A percentile compares a stretch with the other conserved stretches of the same genome.
Evolutionary conservation across 2,888 invertebrate species (phyloP).

Genomic region (Cerastoderma edule): DNA sequence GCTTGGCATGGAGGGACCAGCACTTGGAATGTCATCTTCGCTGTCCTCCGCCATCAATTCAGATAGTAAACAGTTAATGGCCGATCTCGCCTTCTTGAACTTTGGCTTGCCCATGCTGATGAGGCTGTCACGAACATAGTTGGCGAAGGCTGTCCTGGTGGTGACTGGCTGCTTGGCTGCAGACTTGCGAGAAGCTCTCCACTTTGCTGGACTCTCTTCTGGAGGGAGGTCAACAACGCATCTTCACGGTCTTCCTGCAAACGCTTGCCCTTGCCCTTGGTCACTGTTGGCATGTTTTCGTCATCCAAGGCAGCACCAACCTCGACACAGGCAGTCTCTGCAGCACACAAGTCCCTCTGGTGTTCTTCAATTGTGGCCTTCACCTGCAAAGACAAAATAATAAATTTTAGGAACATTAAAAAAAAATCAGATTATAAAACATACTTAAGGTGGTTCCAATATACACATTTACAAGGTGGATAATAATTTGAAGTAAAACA

Average conservation of each 20-base stretch:
- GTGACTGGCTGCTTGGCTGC: conserved; percentile 17
- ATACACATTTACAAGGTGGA: background rate
- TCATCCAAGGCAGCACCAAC: background rate
- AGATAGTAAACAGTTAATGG: conserved; percentile 18
- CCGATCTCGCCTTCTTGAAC: conserved; percentile 20
- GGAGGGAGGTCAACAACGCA: conserved; percentile 7
- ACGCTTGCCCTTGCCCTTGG: background rate
- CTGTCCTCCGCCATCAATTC: conserved; percentile 12
- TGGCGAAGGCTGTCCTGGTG: conserved; percentile 20
- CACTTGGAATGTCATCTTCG: conserved; percentile 14
- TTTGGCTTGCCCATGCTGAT: conserved; percentile 11
- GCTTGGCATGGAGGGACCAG: conserved; percentile 1
- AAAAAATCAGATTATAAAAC: background rate
- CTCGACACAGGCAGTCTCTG: conserved; percentile 25
- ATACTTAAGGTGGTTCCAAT: too few species aligned
- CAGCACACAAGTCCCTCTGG: conserved; percentile 12
- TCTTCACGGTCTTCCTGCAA: background rate
- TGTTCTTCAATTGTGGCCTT: conserved; percentile 14
- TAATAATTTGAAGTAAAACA: background rate
- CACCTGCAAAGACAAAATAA: conserved; percentile 18
- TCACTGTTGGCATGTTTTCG: background rate
- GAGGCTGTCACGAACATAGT: conserved; percentile 20
- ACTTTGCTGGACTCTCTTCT: conserved; percentile 15
- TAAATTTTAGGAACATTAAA: background rate
- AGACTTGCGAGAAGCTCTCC: conserved; percentile 2